phyloP scores from a whole-genome alignment of 2,113 vertebrate species.

The Sceloporus tristichus region DNA sequence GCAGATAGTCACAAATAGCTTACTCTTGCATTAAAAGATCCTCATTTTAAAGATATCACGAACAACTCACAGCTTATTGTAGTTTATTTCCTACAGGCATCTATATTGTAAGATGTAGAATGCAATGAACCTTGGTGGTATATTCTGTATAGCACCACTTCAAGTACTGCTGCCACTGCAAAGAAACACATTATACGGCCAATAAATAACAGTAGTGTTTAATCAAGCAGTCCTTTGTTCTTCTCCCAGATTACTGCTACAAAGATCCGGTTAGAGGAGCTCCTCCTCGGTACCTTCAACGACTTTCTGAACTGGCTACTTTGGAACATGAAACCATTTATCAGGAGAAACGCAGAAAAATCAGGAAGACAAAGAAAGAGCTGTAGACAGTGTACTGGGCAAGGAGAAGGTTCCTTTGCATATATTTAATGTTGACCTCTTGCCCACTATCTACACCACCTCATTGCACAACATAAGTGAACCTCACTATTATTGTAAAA shows the following conservation, averaged over 20 bases:
- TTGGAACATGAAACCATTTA: conserved; percentile 22
- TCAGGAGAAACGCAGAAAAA: conserved; percentile 36
- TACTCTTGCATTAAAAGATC: no score
- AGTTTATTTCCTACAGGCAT: no score
- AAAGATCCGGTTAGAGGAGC: conserved; percentile 12
- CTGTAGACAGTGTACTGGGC: background rate
- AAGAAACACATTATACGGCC: background rate
- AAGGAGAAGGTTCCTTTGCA: conserved; percentile 37
- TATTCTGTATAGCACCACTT: background rate
- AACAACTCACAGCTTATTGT: no score
- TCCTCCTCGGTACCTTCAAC: background rate
- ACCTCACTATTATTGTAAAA: background rate
- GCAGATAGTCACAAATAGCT: no score
- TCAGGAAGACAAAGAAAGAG: conserved; percentile 1
- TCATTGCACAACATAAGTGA: background rate
- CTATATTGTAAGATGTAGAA: background rate
- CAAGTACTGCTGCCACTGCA: background rate
- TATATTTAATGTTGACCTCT: background rate
- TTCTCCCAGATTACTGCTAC: conserved; percentile 9
- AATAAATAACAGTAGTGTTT: background rate
- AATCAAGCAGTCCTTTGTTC: background rate
- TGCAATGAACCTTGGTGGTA: background rate
- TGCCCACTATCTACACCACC: conserved; percentile 11
- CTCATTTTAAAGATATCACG: no score
- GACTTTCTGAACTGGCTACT: conserved; percentile 33